Base-by-base conservation (phyloP, 1,140 invertebrate species). In the Ericerus pela region DNA sequence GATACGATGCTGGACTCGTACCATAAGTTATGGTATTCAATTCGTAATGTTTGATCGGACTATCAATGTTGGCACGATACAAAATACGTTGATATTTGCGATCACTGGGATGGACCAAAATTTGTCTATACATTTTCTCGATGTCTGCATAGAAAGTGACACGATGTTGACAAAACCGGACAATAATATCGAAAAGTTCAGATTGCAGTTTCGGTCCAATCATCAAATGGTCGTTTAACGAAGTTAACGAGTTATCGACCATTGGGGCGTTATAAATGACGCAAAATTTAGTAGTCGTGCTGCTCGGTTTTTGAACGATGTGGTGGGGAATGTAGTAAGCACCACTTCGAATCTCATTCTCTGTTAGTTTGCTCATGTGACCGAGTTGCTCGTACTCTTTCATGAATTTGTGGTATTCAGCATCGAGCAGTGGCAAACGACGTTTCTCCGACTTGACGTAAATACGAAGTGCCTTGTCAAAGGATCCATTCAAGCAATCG, bases 11-110 rank as follows among this genome's bases (percentile, higher is more conserved):
- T 26, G 60, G 60, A 4, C 61, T 51, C 10, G 61, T 65, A 0
- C 70, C 71, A 53, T 69, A 69, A 0, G 67, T 70, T 1, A 70
- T 64, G 4, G 71, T 63, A 16, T 62, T 62, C 12, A 70, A 53
- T 51, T 65, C 27, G 59, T 61, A 72, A 22, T 47, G 55, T 24
- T 64, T 37, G 20, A 69, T 53, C 3, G 14, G 38, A 0, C 62
- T 30, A 20, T 56, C n/a, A 22, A 52, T 53, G 33, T 53, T n/a
- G 16, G 61, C 52, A 28, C 63, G 52, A 59, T 64, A 69, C 1
- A 69, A 30, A 16, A 62, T 62, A 38, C 61, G 20, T 37, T 63
- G 56, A 59, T 62, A 66, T 43, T 60, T 60, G 6, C 55, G 31
- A 30, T 70, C 65, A 27, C 64, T 57, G 28, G 53, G 10, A 16